These are phyloP conservation scores for Chrysodeixis includens DNA, from an alignment of 2,888 invertebrate genomes.

Conservation along the genomic window DNA sequence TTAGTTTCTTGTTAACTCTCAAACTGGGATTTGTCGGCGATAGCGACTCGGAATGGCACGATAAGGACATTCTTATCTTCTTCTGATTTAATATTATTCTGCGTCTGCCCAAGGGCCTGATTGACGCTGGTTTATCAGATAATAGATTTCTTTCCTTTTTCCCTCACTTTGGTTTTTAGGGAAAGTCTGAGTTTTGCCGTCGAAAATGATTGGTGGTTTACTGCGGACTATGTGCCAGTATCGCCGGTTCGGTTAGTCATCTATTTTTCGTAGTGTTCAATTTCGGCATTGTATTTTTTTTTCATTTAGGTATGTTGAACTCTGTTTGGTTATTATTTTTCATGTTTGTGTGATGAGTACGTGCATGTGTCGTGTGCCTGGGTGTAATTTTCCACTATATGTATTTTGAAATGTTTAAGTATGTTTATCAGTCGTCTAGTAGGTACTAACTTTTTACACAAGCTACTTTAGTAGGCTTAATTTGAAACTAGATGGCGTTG, in stretches of 20 bases:
- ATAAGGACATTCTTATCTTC: conserved; percentile 55
- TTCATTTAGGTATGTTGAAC: too few relatives aligned
- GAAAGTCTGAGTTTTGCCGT: conserved; percentile 13
- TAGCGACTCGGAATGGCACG: conserved; percentile 53
- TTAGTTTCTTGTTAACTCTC: conserved; percentile 58
- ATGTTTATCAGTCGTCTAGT: too few relatives aligned
- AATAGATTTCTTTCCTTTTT: conserved; percentile 46
- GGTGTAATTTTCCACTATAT: too few relatives aligned
- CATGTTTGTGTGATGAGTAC: too few relatives aligned
- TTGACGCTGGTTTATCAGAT: conserved; percentile 51
- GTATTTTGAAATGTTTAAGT: too few relatives aligned
- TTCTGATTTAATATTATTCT: conserved; percentile 59
- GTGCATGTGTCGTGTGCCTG: too few relatives aligned
- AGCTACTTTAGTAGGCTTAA: too few relatives aligned
- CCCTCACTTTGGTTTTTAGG: conserved; percentile 29
- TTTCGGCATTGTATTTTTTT: too few relatives aligned
- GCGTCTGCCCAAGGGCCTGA: conserved; percentile 37
- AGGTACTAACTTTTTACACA: too few relatives aligned
- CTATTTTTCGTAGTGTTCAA: background rate
- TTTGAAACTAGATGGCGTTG: too few relatives aligned
- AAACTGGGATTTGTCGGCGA: conserved; percentile 56
- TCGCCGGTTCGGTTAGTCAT: background rate
- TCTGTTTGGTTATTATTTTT: too few relatives aligned
- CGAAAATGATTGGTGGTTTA: background rate
- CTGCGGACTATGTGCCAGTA: background rate